Evolutionary conservation across 2,888 invertebrate species (phyloP).

Genomic region (Cordilura impudica): DNA sequence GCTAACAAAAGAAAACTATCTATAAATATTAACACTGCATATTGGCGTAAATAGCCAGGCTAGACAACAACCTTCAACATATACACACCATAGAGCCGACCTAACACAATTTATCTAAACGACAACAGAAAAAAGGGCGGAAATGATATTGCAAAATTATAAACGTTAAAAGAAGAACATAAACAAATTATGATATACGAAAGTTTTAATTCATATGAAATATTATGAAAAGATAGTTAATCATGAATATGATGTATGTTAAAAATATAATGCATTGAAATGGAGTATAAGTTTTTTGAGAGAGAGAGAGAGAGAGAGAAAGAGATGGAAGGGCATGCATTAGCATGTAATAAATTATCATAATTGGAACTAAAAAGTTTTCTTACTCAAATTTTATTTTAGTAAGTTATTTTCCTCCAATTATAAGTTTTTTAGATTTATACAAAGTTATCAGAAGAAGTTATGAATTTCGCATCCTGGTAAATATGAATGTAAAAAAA

Average conservation of each 20-base stretch:
- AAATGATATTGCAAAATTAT: neutral
- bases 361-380: too few relatives aligned
- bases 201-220: slow-evolving; percentile 22
- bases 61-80: neutral
- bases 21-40: neutral
- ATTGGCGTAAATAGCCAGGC: neutral
- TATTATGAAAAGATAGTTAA: slow-evolving; percentile 26
- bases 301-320: too few relatives aligned
- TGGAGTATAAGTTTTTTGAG: too few relatives aligned
- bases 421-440: too few relatives aligned
- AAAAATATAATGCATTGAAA: neutral
- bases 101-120: slow-evolving; percentile 28
- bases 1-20: neutral
- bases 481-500: too few relatives aligned
- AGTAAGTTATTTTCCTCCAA: too few relatives aligned
- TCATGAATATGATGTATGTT: slow-evolving; percentile 22
- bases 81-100: neutral
- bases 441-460: too few relatives aligned
- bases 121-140: neutral
- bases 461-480: too few relatives aligned
- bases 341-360: too few relatives aligned
- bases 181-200: slow-evolving; percentile 27
- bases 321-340: too few relatives aligned
- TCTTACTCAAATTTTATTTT: too few relatives aligned
- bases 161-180: neutral